These are phyloP conservation scores for Sympetrum striolatum DNA, from an alignment of 2,888 invertebrate species.

Conservation along the genomic window DNA sequence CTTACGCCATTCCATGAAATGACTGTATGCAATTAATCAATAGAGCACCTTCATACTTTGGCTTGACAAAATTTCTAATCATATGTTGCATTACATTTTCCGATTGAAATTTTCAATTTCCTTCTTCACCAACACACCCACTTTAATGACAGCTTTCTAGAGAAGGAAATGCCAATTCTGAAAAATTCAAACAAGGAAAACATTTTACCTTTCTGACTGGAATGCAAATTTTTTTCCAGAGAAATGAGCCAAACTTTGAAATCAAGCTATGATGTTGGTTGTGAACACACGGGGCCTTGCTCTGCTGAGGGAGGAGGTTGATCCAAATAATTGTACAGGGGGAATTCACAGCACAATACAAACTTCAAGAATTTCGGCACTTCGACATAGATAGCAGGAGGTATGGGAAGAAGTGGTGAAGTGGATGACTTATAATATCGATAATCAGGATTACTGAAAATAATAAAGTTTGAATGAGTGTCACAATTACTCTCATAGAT, in stretches of 20 bases:
- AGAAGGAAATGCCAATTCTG: no score
- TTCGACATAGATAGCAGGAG: conserved; percentile 85
- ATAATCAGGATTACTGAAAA: conserved; percentile 79
- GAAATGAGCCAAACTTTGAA: not conserved
- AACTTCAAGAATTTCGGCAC: conserved; percentile 84
- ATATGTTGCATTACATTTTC: no score
- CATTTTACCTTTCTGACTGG: not conserved
- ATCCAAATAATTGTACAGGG: conserved; percentile 67
- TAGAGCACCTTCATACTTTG: no score
- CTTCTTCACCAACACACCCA: no score
- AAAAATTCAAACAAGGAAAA: no score
- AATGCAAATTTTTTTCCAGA: not conserved
- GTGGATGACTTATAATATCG: conserved; percentile 87
- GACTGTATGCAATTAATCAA: no score
- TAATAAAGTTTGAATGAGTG: conserved; percentile 47
- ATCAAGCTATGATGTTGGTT: conserved; percentile 8
- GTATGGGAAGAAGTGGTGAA: conserved; percentile 87
- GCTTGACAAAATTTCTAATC: no score
- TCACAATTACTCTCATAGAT: conserved; percentile 23
- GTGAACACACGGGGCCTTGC: conserved; percentile 19
- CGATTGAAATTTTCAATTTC: no score
- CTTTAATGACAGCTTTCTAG: no score
- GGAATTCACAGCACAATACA: conserved; percentile 86
- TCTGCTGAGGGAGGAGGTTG: not conserved
- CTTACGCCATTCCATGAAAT: no score